phyloP scores from a whole-genome alignment of 2,113 vertebrate genomes.

The Apteryx owenii region DNA sequence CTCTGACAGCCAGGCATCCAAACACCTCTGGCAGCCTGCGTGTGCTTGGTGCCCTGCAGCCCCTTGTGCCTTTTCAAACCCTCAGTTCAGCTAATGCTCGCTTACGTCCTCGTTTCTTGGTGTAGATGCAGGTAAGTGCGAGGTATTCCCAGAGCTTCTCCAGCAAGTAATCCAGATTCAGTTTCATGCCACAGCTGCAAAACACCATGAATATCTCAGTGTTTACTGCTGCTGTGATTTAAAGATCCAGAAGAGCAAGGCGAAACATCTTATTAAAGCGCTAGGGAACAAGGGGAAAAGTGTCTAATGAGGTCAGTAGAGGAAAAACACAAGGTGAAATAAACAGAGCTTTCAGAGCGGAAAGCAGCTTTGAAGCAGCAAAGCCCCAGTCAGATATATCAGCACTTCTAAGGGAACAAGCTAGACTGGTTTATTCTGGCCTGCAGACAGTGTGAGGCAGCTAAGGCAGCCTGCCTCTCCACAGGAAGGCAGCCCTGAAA shows the following conservation, averaged over 20 bases:
- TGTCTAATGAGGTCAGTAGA: not conserved
- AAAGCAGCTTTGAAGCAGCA: not conserved
- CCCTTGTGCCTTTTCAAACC: not conserved
- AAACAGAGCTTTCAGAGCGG: not conserved
- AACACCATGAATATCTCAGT: not conserved
- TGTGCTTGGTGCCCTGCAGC: not conserved
- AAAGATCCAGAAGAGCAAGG: not conserved
- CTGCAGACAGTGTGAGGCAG: not conserved
- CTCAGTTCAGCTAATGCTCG: not conserved
- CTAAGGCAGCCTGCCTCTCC: not conserved
- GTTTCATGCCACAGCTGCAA: conserved; percentile 94
- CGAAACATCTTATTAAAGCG: not conserved
- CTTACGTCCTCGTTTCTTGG: conserved; percentile 97
- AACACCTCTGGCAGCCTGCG: not conserved
- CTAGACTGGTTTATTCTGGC: not conserved
- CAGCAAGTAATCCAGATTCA: conserved; percentile 95
- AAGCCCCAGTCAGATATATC: not conserved
- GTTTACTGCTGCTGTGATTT: not conserved
- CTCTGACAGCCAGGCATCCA: not conserved
- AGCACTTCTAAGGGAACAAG: not conserved
- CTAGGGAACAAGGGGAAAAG: not conserved
- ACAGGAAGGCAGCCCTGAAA: not conserved
- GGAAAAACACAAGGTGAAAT: not conserved
- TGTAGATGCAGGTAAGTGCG: conserved; percentile 95
- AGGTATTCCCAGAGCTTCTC: conserved; percentile 96